Evolutionary conservation across 2,113 vertebrate genomes (phyloP).

Genomic region (Pitta sordida): DNA sequence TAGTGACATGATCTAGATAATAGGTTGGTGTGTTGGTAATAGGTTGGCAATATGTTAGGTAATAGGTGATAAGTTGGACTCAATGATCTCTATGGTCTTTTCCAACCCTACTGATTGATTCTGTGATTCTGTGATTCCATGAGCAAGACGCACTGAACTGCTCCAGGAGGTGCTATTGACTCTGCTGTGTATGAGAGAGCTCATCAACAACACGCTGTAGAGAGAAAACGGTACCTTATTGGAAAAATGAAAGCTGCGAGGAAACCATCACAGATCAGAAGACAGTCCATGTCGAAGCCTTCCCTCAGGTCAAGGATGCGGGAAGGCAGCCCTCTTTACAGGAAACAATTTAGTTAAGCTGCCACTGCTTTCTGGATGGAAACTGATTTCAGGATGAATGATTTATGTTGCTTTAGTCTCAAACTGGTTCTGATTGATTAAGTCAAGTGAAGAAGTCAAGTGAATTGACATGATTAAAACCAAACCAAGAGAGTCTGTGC

Average conservation of each 20-base stretch:
- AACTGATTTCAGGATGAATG: neutral
- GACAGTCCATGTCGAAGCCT: neutral
- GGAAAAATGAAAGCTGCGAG: neutral
- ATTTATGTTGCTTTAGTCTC: neutral
- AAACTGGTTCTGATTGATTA: neutral
- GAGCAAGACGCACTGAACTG: neutral
- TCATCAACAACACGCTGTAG: accelerated
- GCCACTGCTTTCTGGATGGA: neutral
- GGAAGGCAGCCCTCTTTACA: accelerated
- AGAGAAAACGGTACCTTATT: neutral
- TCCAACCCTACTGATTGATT: too few species aligned
- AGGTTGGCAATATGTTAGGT: too few species aligned
- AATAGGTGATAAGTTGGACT: too few species aligned
- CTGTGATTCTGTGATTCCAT: too few species aligned
- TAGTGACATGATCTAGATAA: too few species aligned
- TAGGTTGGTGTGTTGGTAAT: too few species aligned
- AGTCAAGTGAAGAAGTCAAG: neutral
- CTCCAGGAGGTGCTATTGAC: neutral
- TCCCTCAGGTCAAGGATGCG: neutral
- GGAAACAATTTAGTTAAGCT: neutral
- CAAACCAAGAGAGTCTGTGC: neutral
- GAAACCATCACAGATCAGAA: accelerated
- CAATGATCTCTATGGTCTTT: too few species aligned
- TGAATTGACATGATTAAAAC: neutral
- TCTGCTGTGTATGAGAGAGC: neutral